Percentiles rank a stretch among this genome's conserved stretches.
Evolutionary conservation across 2,888 invertebrate genomes (phyloP).

Genomic region (Brachypalpus laphriformis): DNA sequence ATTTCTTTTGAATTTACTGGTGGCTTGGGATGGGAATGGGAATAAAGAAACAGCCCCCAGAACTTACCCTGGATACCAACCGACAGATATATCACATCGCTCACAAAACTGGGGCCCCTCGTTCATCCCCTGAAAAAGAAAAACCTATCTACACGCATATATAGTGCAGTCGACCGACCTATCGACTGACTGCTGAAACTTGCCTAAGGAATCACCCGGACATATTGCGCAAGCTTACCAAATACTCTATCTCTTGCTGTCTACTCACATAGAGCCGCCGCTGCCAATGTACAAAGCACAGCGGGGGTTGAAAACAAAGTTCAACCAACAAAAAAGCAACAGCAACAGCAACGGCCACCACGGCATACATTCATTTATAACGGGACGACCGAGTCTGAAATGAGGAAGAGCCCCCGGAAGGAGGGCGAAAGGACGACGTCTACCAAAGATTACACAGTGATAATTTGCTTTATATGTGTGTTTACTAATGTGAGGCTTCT

Average conservation of each 20-base stretch:
- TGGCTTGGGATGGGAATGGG: conserved; percentile 25
- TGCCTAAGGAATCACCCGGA: conserved; percentile 65
- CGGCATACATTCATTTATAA: conserved; percentile 67
- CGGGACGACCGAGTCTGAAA: conserved; percentile 19
- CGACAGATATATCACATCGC: conserved; percentile 74
- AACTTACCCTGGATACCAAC: conserved; percentile 73
- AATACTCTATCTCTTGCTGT: conserved; percentile 73
- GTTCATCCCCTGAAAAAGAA: conserved; percentile 5
- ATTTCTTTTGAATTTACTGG: conserved; percentile 61
- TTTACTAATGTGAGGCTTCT: conserved; percentile 75
- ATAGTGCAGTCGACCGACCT: conserved; percentile 62
- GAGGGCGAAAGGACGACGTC: conserved; percentile 66
- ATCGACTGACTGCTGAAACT: conserved; percentile 67
- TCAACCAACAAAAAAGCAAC: conserved; percentile 74
- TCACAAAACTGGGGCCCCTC: conserved; percentile 36
- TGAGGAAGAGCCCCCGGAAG: conserved; percentile 49
- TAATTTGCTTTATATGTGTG: conserved; percentile 74
- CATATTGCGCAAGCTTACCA: conserved; percentile 75
- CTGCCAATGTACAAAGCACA: conserved; percentile 73
- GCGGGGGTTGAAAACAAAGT: conserved; percentile 73
- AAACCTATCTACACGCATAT: conserved; percentile 20
- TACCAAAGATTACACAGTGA: conserved; percentile 70
- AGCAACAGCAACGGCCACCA: conserved; percentile 44
- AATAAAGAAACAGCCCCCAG: conserved; percentile 66
- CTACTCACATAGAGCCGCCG: conserved; percentile 67